phyloP scores from a whole-genome alignment of 2,113 vertebrate genomes.

The Perca fluviatilis region DNA sequence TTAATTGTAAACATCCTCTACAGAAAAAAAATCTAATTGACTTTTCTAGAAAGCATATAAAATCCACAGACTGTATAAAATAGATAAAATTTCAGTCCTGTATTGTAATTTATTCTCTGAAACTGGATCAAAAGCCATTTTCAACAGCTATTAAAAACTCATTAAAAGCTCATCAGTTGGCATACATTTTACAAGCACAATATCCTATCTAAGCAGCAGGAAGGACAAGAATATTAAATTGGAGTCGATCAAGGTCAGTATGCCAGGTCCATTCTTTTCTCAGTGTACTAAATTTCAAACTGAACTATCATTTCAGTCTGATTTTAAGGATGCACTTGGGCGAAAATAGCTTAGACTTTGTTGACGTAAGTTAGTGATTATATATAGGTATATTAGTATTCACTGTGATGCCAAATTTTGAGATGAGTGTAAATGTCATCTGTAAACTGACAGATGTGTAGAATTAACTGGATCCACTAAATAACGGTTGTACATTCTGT shows the following conservation, averaged over 20 bases:
- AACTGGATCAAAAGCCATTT: slow-evolving; percentile 49
- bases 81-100: neutral
- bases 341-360: neutral
- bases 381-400: neutral
- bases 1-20: slow-evolving; percentile 17
- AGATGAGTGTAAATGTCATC: neutral
- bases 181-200: slow-evolving; percentile 43
- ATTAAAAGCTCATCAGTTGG: slow-evolving; percentile 53
- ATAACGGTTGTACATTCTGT: neutral
- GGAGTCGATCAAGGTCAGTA: slow-evolving; percentile 27
- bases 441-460: neutral
- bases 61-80: no score
- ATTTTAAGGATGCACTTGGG: slow-evolving; percentile 11
- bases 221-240: slow-evolving; percentile 37
- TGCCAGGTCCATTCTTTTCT: neutral
- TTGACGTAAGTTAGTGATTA: neutral
- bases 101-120: slow-evolving; percentile 28
- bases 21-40: neutral
- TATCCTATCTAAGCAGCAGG: slow-evolving; percentile 25
- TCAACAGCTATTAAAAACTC: slow-evolving; percentile 48
- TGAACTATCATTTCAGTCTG: neutral
- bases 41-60: slow-evolving; percentile 32
- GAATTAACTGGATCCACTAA: neutral
- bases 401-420: neutral
- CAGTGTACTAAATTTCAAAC: neutral